Evolutionary conservation across 2,888 invertebrate species (phyloP).

Genomic region (Agrochola circellaris): DNA sequence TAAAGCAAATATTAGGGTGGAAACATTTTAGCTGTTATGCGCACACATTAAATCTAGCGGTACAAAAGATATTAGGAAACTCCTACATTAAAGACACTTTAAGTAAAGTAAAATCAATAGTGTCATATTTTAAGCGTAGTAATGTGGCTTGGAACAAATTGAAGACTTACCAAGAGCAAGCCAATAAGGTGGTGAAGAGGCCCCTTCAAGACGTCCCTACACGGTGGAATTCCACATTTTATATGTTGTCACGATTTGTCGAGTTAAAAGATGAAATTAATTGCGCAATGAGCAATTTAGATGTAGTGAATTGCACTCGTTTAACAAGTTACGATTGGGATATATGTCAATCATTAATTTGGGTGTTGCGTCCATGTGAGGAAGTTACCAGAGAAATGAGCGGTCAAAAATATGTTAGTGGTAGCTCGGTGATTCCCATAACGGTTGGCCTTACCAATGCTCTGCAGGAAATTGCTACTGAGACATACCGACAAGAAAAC

Average conservation of each 20-base stretch:
- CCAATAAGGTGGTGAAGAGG: constrained; percentile 8
- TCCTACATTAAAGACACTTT: too few relatives aligned
- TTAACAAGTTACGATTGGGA: background rate
- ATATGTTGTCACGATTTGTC: constrained; percentile 56
- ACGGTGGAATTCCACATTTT: constrained; percentile 61
- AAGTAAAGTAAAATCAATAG: too few relatives aligned
- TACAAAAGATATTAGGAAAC: too few relatives aligned
- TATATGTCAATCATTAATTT: background rate
- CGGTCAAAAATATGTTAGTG: constrained; percentile 28
- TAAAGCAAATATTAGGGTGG: too few relatives aligned
- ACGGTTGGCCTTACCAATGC: constrained; percentile 25
- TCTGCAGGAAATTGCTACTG: constrained; percentile 6
- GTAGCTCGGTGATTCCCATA: constrained; percentile 28
- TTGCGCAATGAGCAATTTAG: constrained; percentile 26
- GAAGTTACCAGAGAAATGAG: constrained; percentile 7
- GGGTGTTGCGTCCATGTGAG: constrained; percentile 1
- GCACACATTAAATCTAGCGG: too few relatives aligned
- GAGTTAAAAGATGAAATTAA: constrained; percentile 49
- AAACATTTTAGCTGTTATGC: too few relatives aligned
- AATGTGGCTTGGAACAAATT: too few relatives aligned
- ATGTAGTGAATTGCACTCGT: background rate
- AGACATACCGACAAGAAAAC: background rate
- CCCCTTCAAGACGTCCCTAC: constrained; percentile 57
- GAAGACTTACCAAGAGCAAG: too few relatives aligned
- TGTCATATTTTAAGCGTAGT: too few relatives aligned